A percentile compares a stretch with the other conserved stretches of the same genome.
phyloP scores from a whole-genome alignment of 2,797 vertebrate species.

The Cyclopterus lumpus region DNA sequence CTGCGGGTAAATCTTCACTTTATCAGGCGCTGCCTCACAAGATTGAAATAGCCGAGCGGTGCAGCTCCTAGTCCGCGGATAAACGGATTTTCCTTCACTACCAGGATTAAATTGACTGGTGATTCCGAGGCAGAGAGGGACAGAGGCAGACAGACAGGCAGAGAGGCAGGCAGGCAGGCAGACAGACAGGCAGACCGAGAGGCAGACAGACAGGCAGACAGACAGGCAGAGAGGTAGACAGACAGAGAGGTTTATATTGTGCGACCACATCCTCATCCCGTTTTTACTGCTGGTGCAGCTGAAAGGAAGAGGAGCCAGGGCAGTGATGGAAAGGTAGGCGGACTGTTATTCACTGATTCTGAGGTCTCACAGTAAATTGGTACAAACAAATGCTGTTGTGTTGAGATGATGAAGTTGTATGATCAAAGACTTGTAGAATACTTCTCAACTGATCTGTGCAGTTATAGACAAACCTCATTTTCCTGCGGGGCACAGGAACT shows the following conservation, averaged over 20 bases:
- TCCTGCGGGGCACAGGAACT: constrained; percentile 18
- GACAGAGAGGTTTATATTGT: constrained; percentile 12
- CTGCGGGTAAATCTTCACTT: constrained; percentile 68
- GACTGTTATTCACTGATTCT: constrained; percentile 6
- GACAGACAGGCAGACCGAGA: background rate
- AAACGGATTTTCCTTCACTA: constrained; percentile 62
- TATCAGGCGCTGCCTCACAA: constrained; percentile 57
- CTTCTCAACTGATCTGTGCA: constrained; percentile 17
- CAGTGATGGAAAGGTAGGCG: constrained; percentile 51
- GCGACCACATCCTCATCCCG: constrained; percentile 28
- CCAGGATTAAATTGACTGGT: constrained; percentile 45
- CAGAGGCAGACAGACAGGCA: background rate
- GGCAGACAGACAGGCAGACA: background rate
- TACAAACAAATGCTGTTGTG: constrained; percentile 1
- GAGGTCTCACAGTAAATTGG: constrained; percentile 9
- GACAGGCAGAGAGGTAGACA: background rate
- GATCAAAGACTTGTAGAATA: constrained; percentile 38
- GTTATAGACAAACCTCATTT: constrained; percentile 20
- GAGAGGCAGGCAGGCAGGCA: background rate
- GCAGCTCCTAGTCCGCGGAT: constrained; percentile 49
- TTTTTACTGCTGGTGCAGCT: constrained; percentile 10
- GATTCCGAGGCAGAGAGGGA: constrained; percentile 13
- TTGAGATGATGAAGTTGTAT: constrained; percentile 13
- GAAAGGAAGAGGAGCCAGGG: constrained; percentile 23
- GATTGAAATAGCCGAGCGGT: constrained; percentile 50